Percentiles rank a stretch among this genome's conserved stretches.
These are phyloP conservation scores for Protobothrops mucrosquamatus DNA, from an alignment of 2,113 vertebrate genomes.

Conservation along the genomic window DNA sequence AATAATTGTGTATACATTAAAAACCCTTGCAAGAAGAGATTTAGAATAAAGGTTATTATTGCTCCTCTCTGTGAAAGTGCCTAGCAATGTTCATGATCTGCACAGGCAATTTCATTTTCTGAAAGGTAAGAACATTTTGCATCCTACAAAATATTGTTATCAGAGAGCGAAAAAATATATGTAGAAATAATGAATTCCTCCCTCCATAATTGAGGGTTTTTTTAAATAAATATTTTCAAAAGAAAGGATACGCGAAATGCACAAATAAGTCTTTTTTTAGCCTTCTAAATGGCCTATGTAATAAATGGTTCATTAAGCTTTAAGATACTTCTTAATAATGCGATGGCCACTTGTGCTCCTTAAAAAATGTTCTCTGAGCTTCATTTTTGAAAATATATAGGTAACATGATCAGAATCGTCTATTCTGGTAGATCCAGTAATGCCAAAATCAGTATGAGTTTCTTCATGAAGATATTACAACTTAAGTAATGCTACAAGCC, in stretches of 20 bases:
- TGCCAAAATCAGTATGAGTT: slow-evolving; percentile 57
- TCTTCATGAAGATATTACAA: slow-evolving; percentile 47
- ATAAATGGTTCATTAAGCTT: neutral
- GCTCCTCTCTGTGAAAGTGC: neutral
- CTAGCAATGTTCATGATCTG: neutral
- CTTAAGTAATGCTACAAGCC: slow-evolving; percentile 61
- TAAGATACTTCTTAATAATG: slow-evolving; percentile 4
- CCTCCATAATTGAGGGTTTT: neutral
- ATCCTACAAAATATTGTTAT: neutral
- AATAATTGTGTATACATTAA: neutral
- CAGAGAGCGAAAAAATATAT: neutral
- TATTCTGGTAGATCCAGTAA: slow-evolving; percentile 48
- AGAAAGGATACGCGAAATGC: neutral
- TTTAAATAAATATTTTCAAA: neutral
- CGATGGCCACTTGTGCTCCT: slow-evolving; percentile 17
- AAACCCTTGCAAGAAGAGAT: neutral
- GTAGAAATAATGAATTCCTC: neutral
- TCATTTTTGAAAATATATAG: slow-evolving; percentile 39
- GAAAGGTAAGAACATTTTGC: neutral
- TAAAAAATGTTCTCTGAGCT: slow-evolving; percentile 34
- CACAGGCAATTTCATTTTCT: neutral
- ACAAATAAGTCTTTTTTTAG: neutral
- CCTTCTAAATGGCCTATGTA: neutral
- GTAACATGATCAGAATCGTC: slow-evolving; percentile 22
- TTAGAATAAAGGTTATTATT: neutral